These are phyloP conservation scores for Melanchra persicariae DNA, from an alignment of 2,888 invertebrate genomes.

Conservation along the genomic window DNA sequence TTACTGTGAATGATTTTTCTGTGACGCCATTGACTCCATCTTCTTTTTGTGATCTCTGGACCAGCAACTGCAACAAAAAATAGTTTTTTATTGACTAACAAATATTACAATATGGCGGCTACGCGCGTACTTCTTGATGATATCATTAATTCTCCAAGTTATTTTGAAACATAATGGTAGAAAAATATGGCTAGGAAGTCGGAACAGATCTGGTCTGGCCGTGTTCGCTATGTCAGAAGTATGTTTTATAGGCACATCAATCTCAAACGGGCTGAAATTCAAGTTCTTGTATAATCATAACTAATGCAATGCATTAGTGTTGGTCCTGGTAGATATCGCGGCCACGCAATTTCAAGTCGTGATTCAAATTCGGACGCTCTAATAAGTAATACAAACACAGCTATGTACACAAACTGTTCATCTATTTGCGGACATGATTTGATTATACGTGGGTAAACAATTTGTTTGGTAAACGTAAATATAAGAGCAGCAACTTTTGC, in stretches of 20 bases:
- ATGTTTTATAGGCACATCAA: too few species aligned
- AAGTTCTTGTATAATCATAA: too few species aligned
- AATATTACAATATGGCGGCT: background rate
- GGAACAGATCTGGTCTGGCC: too few species aligned
- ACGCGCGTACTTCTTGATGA: background rate
- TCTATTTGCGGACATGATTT: slow-evolving; percentile 4
- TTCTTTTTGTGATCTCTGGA: slow-evolving; percentile 93
- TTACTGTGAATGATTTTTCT: slow-evolving; percentile 92
- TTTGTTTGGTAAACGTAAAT: background rate
- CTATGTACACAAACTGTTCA: background rate
- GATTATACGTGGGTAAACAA: slow-evolving; percentile 5
- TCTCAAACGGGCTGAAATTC: too few species aligned
- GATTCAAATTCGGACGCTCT: slow-evolving; percentile 7
- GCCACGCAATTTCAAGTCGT: background rate
- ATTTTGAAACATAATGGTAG: too few species aligned
- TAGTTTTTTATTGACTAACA: slow-evolving; percentile 10
- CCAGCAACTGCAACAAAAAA: slow-evolving; percentile 91
- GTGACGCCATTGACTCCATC: slow-evolving; percentile 94
- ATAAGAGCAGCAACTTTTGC: background rate
- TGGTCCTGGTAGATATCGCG: too few species aligned
- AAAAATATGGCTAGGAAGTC: too few species aligned
- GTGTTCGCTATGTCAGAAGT: too few species aligned
- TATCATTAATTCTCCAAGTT: too few species aligned
- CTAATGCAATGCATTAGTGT: background rate
- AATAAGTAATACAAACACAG: background rate